Percentiles rank a stretch among this genome's conserved stretches.
Evolutionary conservation across 64 coral and sea anemone species (phyloP).

Genomic region (Actinia equina): DNA sequence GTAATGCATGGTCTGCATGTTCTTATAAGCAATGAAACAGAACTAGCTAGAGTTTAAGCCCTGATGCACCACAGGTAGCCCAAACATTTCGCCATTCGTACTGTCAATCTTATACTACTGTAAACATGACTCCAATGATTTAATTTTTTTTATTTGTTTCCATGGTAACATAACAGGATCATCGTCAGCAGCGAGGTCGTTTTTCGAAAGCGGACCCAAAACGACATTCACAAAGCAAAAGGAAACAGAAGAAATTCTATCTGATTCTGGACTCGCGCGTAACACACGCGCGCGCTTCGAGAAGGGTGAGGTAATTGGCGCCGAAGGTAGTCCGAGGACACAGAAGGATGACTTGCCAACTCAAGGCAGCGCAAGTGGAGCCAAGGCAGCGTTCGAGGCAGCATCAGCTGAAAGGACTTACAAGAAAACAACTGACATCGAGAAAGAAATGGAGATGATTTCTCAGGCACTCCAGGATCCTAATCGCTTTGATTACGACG

Average conservation of each 20-base stretch:
- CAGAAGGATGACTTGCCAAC: not conserved
- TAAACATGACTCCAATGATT: not conserved
- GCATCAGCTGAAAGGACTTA: not conserved
- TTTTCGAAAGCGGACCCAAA: not conserved
- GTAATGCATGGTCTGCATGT: too few species aligned
- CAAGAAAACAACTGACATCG: not conserved
- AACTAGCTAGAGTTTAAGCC: too few species aligned
- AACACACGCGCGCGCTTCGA: constrained; percentile 47
- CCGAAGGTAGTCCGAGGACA: constrained; percentile 6
- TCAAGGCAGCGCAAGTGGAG: not conserved
- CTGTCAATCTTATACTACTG: not conserved
- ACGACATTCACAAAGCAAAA: not conserved
- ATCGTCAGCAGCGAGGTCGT: constrained; percentile 3
- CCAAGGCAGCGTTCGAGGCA: constrained; percentile 13
- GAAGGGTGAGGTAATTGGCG: constrained; percentile 25
- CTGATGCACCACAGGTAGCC: not conserved
- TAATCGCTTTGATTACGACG: not conserved
- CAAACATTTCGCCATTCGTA: not conserved
- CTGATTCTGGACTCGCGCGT: constrained; percentile 22
- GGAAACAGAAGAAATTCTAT: constrained; percentile 40
- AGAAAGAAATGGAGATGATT: constrained; percentile 3
- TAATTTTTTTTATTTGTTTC: not conserved
- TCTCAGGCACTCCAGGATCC: constrained; percentile 1
- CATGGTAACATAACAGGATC: not conserved
- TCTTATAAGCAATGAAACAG: too few species aligned